Evolutionary conservation across 35 echinoderm and acorn worm genomes (phyloP).

Genomic region (Heliocidaris erythrogramma): DNA sequence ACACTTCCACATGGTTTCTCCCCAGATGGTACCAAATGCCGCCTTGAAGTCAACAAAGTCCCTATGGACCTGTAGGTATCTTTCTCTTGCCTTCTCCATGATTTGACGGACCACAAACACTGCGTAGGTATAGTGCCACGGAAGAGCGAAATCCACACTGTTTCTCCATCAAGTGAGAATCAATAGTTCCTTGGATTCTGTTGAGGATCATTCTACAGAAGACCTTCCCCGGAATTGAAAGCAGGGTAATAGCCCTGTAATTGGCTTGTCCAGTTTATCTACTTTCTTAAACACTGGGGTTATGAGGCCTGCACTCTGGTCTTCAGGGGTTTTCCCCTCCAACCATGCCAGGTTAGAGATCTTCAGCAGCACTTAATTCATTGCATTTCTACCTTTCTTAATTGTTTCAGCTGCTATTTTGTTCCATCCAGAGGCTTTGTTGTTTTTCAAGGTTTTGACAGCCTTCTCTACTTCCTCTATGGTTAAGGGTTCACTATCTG

Average conservation of each 20-base stretch:
- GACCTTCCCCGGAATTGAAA: neutral
- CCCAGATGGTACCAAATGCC: slow-evolving; percentile 16
- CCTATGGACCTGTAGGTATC: neutral
- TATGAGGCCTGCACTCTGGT: slow-evolving; percentile 20
- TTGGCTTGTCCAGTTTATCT: slow-evolving; percentile 35
- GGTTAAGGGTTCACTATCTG: neutral
- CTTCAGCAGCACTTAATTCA: slow-evolving; percentile 46
- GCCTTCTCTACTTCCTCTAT: slow-evolving; percentile 18
- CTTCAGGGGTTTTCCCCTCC: slow-evolving; percentile 43
- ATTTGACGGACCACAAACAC: no score
- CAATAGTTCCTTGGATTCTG: no score
- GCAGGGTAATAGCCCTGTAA: no score
- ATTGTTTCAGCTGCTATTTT: slow-evolving; percentile 34
- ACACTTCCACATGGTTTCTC: neutral
- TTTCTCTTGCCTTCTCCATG: no score
- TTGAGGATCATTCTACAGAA: no score
- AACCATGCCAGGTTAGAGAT: neutral
- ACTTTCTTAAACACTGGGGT: slow-evolving; percentile 53
- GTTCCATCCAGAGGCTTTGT: no score
- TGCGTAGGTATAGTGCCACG: no score
- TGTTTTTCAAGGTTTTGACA: neutral
- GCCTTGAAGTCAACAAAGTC: neutral
- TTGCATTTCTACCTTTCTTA: neutral
- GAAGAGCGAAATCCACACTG: no score
- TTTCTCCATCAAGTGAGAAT: no score